Evolutionary conservation across 2,113 vertebrate species (phyloP).

Genomic region (Microcebus murinus): DNA sequence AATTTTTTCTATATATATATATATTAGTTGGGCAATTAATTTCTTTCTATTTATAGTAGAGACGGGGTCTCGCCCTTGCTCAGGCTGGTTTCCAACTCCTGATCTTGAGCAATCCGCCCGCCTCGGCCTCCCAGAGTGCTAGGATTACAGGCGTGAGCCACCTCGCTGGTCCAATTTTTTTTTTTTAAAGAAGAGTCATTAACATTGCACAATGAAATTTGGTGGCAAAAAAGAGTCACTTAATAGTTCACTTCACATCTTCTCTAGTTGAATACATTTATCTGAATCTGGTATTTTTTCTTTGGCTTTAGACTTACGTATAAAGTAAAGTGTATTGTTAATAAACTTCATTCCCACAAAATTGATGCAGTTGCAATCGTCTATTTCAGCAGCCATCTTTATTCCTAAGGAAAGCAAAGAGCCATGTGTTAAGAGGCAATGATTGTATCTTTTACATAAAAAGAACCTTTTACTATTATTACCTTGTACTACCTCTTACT

Average conservation of each 20-base stretch:
- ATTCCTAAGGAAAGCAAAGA: conserved; percentile 59
- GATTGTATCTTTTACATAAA: not conserved
- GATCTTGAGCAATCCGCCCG: too few species aligned
- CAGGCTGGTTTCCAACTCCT: too few species aligned
- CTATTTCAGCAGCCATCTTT: conserved; percentile 44
- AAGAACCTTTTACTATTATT: not conserved
- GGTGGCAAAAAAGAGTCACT: not conserved
- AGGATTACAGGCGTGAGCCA: too few species aligned
- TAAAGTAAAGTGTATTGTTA: conserved; percentile 71
- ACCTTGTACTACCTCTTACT: not conserved
- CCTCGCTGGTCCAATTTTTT: not conserved
- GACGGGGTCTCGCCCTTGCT: too few species aligned
- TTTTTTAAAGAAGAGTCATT: not conserved
- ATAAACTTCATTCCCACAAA: conserved; percentile 65
- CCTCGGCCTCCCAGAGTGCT: too few species aligned
- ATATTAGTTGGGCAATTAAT: too few species aligned
- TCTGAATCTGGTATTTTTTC: not conserved
- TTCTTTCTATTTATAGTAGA: too few species aligned
- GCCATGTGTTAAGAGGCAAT: not conserved
- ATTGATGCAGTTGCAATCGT: conserved; percentile 26
- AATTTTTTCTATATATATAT: too few species aligned
- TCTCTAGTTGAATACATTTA: conserved; percentile 31
- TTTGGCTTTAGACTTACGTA: conserved; percentile 65
- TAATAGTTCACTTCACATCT: not conserved
- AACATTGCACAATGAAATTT: conserved; percentile 22